A percentile compares a stretch with the other conserved stretches of the same genome.
Conservation (phyloP, 2,888 invertebrate genomes). For the Lysandra coridon region DNA sequence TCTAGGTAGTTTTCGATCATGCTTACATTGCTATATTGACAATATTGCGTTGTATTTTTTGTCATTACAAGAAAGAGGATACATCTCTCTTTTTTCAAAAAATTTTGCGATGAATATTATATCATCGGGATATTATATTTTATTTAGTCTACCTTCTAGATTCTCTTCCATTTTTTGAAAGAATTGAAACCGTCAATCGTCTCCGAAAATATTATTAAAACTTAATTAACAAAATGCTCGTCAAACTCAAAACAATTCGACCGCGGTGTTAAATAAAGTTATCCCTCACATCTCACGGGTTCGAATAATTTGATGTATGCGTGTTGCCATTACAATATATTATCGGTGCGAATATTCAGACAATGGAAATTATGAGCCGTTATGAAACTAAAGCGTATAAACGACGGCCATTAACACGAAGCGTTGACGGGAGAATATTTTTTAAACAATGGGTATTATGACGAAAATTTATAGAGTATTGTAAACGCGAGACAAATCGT, state of each 20-base stretch:
- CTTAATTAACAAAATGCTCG: background rate
- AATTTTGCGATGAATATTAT: too few species aligned
- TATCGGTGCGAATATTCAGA: constrained; percentile 17
- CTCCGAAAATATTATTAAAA: background rate
- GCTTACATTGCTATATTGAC: too few species aligned
- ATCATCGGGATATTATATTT: too few species aligned
- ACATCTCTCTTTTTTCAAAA: too few species aligned
- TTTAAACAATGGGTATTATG: constrained; percentile 33
- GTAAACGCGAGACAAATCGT: constrained; percentile 46
- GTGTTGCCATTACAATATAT: constrained; percentile 28
- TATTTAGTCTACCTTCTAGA: too few species aligned
- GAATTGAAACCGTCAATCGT: too few species aligned
- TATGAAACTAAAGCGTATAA: constrained; percentile 29
- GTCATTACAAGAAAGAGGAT: too few species aligned
- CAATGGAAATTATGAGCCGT: constrained; percentile 27
- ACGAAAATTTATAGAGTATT: constrained; percentile 36
- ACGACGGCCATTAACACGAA: constrained; percentile 26
- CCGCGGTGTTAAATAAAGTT: background rate
- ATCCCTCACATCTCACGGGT: background rate
- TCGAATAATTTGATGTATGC: constrained; percentile 18
- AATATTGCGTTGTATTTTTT: too few species aligned
- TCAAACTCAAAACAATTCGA: background rate
- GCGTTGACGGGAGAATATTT: constrained; percentile 31
- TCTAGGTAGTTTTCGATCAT: too few species aligned
- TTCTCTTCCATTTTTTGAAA: too few species aligned